A percentile compares a stretch with the other conserved stretches of the same genome.
These are phyloP conservation scores for Euura saliciscinereae DNA, from an alignment of 1,140 invertebrate species.

Conservation along the genomic window DNA sequence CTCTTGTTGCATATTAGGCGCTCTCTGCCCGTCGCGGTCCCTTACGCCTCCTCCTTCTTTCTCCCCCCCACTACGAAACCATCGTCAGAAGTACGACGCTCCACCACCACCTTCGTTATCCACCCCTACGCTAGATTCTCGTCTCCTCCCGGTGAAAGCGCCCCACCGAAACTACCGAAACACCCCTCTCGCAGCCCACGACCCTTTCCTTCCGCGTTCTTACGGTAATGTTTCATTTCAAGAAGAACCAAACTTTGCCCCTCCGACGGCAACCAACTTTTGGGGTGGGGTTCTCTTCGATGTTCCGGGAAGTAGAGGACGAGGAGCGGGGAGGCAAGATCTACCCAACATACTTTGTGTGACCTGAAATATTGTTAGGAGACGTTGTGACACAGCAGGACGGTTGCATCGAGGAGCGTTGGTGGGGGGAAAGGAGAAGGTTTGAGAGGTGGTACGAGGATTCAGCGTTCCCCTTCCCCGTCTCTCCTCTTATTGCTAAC, in stretches of 20 bases:
- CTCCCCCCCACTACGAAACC: slow-evolving; percentile 24
- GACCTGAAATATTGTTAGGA: too few species aligned
- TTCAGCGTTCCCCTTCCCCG: too few species aligned
- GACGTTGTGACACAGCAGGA: too few species aligned
- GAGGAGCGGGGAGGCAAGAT: background rate
- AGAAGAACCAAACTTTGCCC: slow-evolving; percentile 40
- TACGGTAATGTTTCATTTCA: slow-evolving; percentile 53
- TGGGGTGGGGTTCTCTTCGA: background rate
- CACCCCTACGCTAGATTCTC: slow-evolving; percentile 41
- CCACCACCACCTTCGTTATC: slow-evolving; percentile 41
- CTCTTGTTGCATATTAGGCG: slow-evolving; percentile 62
- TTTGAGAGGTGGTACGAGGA: too few species aligned
- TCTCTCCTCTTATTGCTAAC: too few species aligned
- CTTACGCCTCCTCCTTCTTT: slow-evolving; percentile 17
- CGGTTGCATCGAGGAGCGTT: too few species aligned
- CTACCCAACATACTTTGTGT: too few species aligned
- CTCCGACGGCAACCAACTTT: background rate
- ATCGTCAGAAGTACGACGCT: slow-evolving; percentile 15
- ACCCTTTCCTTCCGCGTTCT: slow-evolving; percentile 32
- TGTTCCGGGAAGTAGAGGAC: background rate
- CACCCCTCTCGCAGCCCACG: slow-evolving; percentile 27
- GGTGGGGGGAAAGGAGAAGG: too few species aligned
- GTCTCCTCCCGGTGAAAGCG: slow-evolving; percentile 22
- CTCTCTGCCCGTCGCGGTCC: slow-evolving; percentile 42
- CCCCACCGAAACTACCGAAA: slow-evolving; percentile 1